Base-by-base conservation (phyloP, 2,888 invertebrate genomes). In the Lepas anatifera region DNA sequence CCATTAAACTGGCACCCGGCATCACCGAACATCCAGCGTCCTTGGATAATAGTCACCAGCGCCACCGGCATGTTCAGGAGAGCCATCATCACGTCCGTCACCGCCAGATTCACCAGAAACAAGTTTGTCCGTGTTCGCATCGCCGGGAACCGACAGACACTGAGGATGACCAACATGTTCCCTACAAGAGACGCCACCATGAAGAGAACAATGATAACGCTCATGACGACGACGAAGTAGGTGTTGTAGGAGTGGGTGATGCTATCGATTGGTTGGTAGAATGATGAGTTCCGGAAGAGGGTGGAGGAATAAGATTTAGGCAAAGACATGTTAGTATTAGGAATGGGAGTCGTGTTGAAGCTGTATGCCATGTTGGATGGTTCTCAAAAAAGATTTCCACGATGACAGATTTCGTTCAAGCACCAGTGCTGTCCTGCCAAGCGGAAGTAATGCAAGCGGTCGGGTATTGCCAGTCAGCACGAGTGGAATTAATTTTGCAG, bases 71-170 rank as follows among this genome's bases (percentile, higher is more conserved):
- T 79, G 71, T 80, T 76, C 25, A 80, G 72, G 11, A 79, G 71
- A 1, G 80, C 81, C 7, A 78, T 78, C 58, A 81, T 72, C 29
- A 81, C 78, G 74, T 82, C 81, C 0, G 81, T 80, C 13, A 81
- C 76, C 0, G 81, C 81, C 69, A 82, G 75, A 74, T 79, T 81
- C 13, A 79, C 79, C 48, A 82, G 77, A 72, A 81, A 80, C 75
- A 81, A 77, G 74, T 82, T 81, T 32, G 81, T 81, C 27, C 81
- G 75, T 3, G 81, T 81, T 66, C 79, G 76, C 81, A 81, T 81
- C 11, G 79, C 80, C 39, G 78, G 75, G 75, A 81, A 80, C 4
- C 78, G 75, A 22, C 76, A 73, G 18, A 81, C 79, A 27, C 81
- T 81, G 11, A 78, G 71, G 25, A 81, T 78, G 22, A 81, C 81